Evolutionary conservation across 2,888 invertebrate genomes (phyloP), one percentile per base, ranked within the genome.

Genomic region (Rhagonycha lutea): DNA sequence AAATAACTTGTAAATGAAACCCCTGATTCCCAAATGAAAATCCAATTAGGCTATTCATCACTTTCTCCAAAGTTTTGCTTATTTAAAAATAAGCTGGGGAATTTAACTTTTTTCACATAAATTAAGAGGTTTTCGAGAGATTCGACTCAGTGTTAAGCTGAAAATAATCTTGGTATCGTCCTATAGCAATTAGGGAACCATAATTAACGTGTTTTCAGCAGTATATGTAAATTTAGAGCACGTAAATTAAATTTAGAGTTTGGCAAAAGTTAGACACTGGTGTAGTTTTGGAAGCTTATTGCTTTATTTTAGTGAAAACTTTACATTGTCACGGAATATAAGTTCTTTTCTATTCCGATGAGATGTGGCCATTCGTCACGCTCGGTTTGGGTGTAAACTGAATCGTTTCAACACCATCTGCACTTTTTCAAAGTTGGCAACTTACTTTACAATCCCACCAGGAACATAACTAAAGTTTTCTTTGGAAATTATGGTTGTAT

Each of bases 281-380:
- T 65, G 18, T 65, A 65, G 26, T 47, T 47, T 47, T 47, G n/a
- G 47, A 47, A 47, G 47, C 47, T 47, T 47, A 47, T 47, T 47
- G 47, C 47, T 47, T 47, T 47, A 65, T 65, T 65, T 65, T 65
- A 65, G 24, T 65, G 24, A 47, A 47, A 47, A 47, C 47, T 65
- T 65, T 24, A 69, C 75, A 74, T 73, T 74, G 62, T 68, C 76
- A 65, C 65, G 65, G 75, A 80, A 80, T 80, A 76, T 80, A 79
- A 80, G 80, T 80, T 79, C 78, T 78, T 80, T 81, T 81, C 79
- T 82, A 80, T 82, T 80, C 81, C 78, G 80, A 81, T 81, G 82
- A 82, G 80, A 81, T 82, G 81, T 78, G 81, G 81, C 81, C 76
- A 82, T 82, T 82, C 81, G 81, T 83, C 82, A 82, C 82, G 81